Evolutionary conservation across 2,113 vertebrate species (phyloP).

Genomic region (Pelecanus crispus): DNA sequence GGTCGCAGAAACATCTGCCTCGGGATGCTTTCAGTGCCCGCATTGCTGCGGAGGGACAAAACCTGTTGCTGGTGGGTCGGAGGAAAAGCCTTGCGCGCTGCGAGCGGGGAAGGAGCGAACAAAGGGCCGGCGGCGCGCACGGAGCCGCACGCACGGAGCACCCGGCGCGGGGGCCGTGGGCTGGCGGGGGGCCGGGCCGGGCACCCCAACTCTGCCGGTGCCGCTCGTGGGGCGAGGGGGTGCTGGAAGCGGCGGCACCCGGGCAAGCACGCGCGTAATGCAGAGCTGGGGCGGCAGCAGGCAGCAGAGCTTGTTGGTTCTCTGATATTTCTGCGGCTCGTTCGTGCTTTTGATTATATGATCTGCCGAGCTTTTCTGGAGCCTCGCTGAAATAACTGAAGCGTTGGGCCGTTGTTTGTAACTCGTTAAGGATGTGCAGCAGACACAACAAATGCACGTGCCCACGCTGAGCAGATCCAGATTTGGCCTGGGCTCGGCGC

Average conservation of each 20-base stretch:
- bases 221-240: neutral
- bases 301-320: neutral
- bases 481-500: neutral
- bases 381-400: neutral
- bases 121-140: neutral
- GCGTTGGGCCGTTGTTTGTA: neutral
- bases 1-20: slow-evolving; percentile 92
- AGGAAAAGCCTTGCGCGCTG: neutral
- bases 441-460: slow-evolving; percentile 40
- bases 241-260: fast-evolving
- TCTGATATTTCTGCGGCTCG: neutral
- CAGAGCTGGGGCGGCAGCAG: neutral
- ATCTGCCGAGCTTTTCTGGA: neutral
- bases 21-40: slow-evolving; percentile 66
- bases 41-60: slow-evolving; percentile 73
- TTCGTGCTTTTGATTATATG: neutral
- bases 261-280: fast-evolving
- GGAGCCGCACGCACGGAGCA: neutral
- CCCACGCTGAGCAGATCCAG: neutral
- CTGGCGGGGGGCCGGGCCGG: neutral
- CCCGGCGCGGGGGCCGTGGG: fast-evolving
- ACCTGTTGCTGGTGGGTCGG: slow-evolving; percentile 75
- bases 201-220: neutral
- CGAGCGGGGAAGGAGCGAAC: neutral
- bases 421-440: neutral